Evolutionary conservation across 2,797 vertebrate species (phyloP).

Genomic region (Oreortyx pictus): DNA sequence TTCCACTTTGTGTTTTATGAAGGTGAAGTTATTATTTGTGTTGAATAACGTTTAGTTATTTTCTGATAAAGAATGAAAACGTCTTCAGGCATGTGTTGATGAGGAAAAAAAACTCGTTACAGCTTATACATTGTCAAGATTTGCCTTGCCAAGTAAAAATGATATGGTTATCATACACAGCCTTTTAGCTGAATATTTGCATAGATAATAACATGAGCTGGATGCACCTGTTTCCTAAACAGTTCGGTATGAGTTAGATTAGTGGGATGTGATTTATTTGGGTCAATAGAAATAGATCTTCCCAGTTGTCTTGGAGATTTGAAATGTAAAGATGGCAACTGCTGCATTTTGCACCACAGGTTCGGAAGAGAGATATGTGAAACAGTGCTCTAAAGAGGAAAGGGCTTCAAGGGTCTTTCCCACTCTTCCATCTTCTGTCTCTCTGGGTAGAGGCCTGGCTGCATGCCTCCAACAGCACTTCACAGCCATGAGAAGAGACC

Average conservation of each 20-base stretch:
- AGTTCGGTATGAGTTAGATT: not conserved
- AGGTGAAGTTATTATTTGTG: not conserved
- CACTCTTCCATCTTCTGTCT: not conserved
- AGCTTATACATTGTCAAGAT: not conserved
- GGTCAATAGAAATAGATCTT: conserved; percentile 19
- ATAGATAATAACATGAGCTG: not conserved
- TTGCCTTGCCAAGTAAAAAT: conserved; percentile 11
- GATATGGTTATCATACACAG: not conserved
- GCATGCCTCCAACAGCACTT: not conserved
- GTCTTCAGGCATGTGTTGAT: not conserved
- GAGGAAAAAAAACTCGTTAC: not conserved
- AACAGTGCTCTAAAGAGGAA: not conserved
- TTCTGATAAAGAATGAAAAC: not conserved
- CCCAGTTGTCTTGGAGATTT: not conserved
- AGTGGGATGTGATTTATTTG: conserved; percentile 25
- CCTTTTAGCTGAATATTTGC: conserved; percentile 27
- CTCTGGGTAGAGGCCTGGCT: accelerated
- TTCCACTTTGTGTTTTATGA: conserved; percentile 23
- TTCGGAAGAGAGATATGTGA: not conserved
- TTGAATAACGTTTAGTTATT: not conserved
- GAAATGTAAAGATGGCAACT: not conserved
- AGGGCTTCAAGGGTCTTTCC: not conserved
- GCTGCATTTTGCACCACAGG: not conserved
- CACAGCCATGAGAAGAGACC: not conserved
- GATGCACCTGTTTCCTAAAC: conserved; percentile 14